Evolutionary conservation across 2,888 invertebrate genomes (phyloP).

Genomic region (Tinea pellionella): DNA sequence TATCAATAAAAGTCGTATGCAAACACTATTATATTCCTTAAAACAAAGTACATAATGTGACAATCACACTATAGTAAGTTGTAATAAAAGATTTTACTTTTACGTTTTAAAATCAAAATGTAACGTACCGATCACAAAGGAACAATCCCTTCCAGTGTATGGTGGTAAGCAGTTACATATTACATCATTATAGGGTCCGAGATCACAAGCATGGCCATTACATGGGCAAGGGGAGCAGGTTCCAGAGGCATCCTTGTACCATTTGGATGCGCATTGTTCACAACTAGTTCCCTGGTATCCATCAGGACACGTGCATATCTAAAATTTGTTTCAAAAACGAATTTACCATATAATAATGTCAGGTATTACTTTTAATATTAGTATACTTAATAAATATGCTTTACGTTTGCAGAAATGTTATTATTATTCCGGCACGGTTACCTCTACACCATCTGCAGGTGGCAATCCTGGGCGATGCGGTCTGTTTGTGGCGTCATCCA

Average conservation of each 20-base stretch:
- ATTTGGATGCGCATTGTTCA: constrained; percentile 78
- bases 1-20: too few species aligned
- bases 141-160: constrained; percentile 76
- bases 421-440: too few species aligned
- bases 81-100: too few species aligned
- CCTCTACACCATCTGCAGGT: constrained; percentile 82
- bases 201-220: constrained; percentile 76
- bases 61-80: too few species aligned
- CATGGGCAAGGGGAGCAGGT: constrained; percentile 82
- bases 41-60: too few species aligned
- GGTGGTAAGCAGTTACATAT: constrained; percentile 78
- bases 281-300: constrained; percentile 89
- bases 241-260: constrained; percentile 75
- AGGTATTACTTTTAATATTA: too few species aligned
- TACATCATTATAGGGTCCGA: constrained; percentile 67
- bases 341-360: too few species aligned
- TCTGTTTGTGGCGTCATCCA: constrained; percentile 78
- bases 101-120: too few species aligned
- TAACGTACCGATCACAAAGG: neutral
- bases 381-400: too few species aligned
- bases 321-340: too few species aligned
- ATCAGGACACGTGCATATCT: constrained; percentile 81
- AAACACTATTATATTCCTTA: too few species aligned
- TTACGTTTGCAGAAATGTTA: too few species aligned
- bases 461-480: constrained; percentile 22